Evolutionary conservation across 2,797 vertebrate species (phyloP), one percentile per base, ranked within the genome.

Genomic region (Adelosebastes latens): DNA sequence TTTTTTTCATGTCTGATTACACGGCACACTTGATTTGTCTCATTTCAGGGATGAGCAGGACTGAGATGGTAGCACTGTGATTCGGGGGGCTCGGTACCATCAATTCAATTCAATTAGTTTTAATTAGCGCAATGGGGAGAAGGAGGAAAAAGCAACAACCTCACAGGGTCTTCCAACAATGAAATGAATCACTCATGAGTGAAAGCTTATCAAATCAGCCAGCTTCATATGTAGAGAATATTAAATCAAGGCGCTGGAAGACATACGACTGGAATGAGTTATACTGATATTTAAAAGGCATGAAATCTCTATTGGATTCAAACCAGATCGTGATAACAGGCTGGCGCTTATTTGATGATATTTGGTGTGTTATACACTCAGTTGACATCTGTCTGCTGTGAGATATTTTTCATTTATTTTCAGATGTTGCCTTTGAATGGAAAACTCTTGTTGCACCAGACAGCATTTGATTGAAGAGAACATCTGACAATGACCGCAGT

Each of bases 51-150:
- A 92, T 94, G 93, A 95, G 86, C 87, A 81, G 82, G 84, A 77
- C 88, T 52, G 87, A 88, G 88, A 91, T 85, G 83, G 90, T 76
- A 42, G 65, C 75, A 13, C 80, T 72, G 84, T 59, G 76, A 92
- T 89, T 88, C 56, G 12, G 77, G 77, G 52, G 80, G 75, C 84
- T 85, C 49, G 34, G 80, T 86, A 87, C 79, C 85, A 90, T 93
- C 93, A 90, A 90, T 94, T 93, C 88, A 90, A 93, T 95, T 94
- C 88, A 91, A 92, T 95, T 95, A 92, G 77, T 89, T 95, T 94
- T 88, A 93, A 95, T 95, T 95, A 93, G 88, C 49, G 79, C 88
- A 89, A 91, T 83, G 86, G 82, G 89, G 84, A 87, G 72, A 91
- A 85, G 88, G 88, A 75, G 77, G 77, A 80, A 84, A 80, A 84